Base-by-base conservation (phyloP, 2,113 vertebrate genomes). In the Archocentrus centrarchus region DNA sequence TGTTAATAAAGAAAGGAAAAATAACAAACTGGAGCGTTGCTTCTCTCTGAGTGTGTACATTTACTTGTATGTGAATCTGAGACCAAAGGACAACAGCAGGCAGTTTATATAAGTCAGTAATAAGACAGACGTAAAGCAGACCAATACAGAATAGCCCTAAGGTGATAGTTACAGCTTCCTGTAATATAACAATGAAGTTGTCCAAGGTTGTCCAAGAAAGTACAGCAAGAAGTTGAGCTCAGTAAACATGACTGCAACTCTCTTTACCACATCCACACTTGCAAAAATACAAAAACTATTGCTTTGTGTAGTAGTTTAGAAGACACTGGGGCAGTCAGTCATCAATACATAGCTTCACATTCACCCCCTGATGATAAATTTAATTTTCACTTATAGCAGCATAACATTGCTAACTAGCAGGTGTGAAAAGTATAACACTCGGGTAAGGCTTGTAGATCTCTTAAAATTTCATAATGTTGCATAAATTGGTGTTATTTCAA, bases 1-100 rank as follows among this genome's bases (percentile, higher is more conserved):
- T 66, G 39, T 57, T 70, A 68, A 75, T 80, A 58, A 75, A 63
- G 27, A 79, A 66, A 55, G 83, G 50, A 85, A 47, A 59, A 37
- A 17, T 73, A 7, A 35, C 57, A 86, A 8, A 30, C 13, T 22
- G 41, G 37, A 24, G 35, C 24, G 41, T 84, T 47, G 17, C 11
- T 14, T 53, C 58, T 47, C 11, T 64, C 11, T 41, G 37, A 17
- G 13, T 3, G 5, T 11, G 2, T 17, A 5, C 6, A 50, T 17
- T 66, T 68, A 14, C 47, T 68, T 47, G 39, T 47, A 47, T 27
- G 6, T 68, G 64, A 68, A 27, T 68, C 64, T 68, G 20, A 79
- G 63, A 80, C 22, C 39, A 86, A 75, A 87, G 75, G 58, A 70
- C 70, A 82, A 85, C 61, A 59, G 37, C 55, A 87, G 75, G 59